Percentiles rank a stretch among this genome's conserved stretches.
Conservation (phyloP, 2,888 invertebrate genomes). For the Agrotis puta region DNA sequence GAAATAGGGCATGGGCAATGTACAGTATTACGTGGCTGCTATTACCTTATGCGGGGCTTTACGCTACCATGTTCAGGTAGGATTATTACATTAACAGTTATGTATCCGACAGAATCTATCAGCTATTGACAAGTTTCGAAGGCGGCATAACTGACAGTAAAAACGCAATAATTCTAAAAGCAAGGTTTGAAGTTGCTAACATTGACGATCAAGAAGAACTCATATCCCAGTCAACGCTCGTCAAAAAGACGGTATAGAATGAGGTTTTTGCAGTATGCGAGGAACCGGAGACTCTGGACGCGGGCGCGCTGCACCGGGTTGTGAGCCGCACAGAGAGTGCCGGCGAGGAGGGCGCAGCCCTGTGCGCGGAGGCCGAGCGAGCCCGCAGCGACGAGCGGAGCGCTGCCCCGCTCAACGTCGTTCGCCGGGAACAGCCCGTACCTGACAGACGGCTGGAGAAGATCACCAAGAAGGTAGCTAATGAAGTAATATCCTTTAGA, state of each 20-base stretch:
- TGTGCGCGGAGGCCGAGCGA: slow-evolving; percentile 74
- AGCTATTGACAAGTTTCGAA: too few species aligned
- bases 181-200: neutral
- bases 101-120: too few species aligned
- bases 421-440: slow-evolving; percentile 79
- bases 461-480: slow-evolving; percentile 88
- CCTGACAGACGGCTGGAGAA: slow-evolving; percentile 85
- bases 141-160: too few species aligned
- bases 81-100: neutral
- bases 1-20: too few species aligned
- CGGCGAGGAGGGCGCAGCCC: slow-evolving; percentile 60
- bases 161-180: neutral
- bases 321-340: slow-evolving; percentile 67
- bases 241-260: slow-evolving; percentile 31
- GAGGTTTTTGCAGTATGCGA: slow-evolving; percentile 75
- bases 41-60: too few species aligned
- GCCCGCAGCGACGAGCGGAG: slow-evolving; percentile 83
- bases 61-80: neutral
- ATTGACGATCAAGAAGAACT: neutral
- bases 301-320: slow-evolving; percentile 73
- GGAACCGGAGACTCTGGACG: slow-evolving; percentile 82
- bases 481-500: slow-evolving; percentile 45
- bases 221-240: slow-evolving; percentile 20
- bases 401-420: slow-evolving; percentile 75
- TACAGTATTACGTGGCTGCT: too few species aligned